Evolutionary conservation across 2,113 vertebrate species (phyloP), one percentile per base, ranked within the genome.

Genomic region (Piaya cayana): DNA sequence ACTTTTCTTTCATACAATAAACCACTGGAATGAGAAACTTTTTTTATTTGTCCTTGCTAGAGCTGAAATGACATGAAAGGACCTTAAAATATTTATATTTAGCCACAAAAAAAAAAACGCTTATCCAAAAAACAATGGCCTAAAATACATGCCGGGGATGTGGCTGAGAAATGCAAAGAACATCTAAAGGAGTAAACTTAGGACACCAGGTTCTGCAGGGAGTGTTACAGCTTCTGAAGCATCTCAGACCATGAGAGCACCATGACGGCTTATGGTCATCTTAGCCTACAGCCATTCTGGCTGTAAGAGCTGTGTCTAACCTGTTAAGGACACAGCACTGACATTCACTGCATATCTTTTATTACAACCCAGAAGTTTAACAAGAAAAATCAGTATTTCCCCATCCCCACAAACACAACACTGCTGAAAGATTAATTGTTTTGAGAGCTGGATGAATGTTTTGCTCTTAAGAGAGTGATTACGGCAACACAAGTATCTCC

Each of bases 201-300:
- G 25, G 29, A 55, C 12, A 60, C 2, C 4, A 37, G 3, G 3
- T 25, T 81, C 53, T 72, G 5, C 27, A 82, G 63, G 30, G 8
- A 23, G 1, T 68, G 43, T 56, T 90, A 53, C 69, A 86, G 23
- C 6, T 15, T 23, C 14, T 15, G 1, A 5, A 37, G 53, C 9
- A 52, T 77, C 36, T 5, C 9, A 69, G 68, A 20, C n/a, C n/a
- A 17, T 0, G 0, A 30, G 1, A 59, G 10, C 26, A 63, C 30
- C 11, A 22, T 2, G 1, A 6, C 0, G 0, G 15, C 26, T 55
- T 32, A 26, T 1, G 3, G 18, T 49, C 12, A 5, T 56, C 20
- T 76, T 64, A 83, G 30, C 16, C 16, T 47, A 20, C 8, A 16
- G 34, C 71, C 12, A 15, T 64, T 67, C 39, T 76, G 49, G 21